These are phyloP conservation scores for Misgurnus anguillicaudatus DNA, from an alignment of 2,113 vertebrate species.

Conservation along the genomic window DNA sequence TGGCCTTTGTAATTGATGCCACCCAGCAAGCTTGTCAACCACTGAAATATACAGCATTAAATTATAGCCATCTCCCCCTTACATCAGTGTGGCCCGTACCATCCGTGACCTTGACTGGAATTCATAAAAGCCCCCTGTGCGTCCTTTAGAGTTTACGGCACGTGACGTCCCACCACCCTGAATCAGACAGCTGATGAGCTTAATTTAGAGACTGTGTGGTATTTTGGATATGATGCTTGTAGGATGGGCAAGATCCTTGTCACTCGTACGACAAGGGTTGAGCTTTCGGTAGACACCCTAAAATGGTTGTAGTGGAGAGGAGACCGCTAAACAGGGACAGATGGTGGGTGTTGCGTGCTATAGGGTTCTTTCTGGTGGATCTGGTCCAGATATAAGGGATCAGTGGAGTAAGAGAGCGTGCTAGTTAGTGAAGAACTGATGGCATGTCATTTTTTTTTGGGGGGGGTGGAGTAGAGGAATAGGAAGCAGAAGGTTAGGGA, in stretches of 20 bases:
- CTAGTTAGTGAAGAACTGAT: slow-evolving; percentile 16
- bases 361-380: not conserved
- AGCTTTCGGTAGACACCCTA: slow-evolving; percentile 44
- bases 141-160: slow-evolving; percentile 21
- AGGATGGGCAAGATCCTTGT: slow-evolving; percentile 58
- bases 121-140: slow-evolving; percentile 45
- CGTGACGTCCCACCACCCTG: slow-evolving; percentile 20
- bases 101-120: slow-evolving; percentile 40
- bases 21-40: slow-evolving; percentile 39
- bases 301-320: not conserved
- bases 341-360: slow-evolving; percentile 4
- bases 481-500: slow-evolving; percentile 61
- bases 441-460: slow-evolving; percentile 35
- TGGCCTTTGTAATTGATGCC: slow-evolving; percentile 39
- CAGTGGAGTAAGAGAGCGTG: not conserved
- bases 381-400: not conserved
- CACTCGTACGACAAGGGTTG: slow-evolving; percentile 42
- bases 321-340: not conserved
- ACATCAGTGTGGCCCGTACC: slow-evolving; percentile 24
- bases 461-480: slow-evolving; percentile 53
- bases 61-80: slow-evolving; percentile 38
- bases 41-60: slow-evolving; percentile 43
- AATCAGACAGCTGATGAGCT: slow-evolving; percentile 53
- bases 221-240: slow-evolving; percentile 45
- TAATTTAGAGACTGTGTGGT: slow-evolving; percentile 42